These are phyloP conservation scores for Drosophila bipectinata DNA, from an alignment of 1,140 invertebrate genomes.

Conservation along the genomic window DNA sequence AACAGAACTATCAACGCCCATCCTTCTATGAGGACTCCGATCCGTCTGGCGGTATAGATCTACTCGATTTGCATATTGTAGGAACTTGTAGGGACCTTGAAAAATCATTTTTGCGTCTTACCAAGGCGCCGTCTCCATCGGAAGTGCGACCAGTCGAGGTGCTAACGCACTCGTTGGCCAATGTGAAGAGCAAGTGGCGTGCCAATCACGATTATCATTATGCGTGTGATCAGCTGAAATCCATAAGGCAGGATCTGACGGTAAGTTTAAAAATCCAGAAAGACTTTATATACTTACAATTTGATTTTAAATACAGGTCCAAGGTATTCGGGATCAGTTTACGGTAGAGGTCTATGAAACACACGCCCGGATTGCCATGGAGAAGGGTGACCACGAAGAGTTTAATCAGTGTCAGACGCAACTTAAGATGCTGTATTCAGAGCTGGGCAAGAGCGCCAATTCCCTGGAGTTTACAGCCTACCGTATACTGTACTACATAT, in stretches of 20 bases:
- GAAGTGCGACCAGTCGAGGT: slow-evolving; percentile 95
- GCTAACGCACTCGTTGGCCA: slow-evolving; percentile 92
- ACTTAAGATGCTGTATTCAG: slow-evolving; percentile 95
- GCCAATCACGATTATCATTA: slow-evolving; percentile 96
- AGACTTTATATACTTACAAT: neutral
- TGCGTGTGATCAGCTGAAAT: slow-evolving; percentile 99
- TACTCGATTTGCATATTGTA: slow-evolving; percentile 94
- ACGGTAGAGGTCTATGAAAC: slow-evolving; percentile 99
- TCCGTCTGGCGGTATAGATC: slow-evolving; percentile 86
- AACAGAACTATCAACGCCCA: slow-evolving; percentile 38
- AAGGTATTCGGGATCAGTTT: slow-evolving; percentile 96
- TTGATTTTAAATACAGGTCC: slow-evolving; percentile 87
- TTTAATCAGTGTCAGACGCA: slow-evolving; percentile 99
- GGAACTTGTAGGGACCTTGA: slow-evolving; percentile 96
- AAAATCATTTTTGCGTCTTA: slow-evolving; percentile 97
- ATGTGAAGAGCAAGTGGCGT: slow-evolving; percentile 96
- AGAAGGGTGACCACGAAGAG: slow-evolving; percentile 98
- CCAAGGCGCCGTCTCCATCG: slow-evolving; percentile 96
- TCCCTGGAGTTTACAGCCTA: slow-evolving; percentile 97
- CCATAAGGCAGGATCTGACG: slow-evolving; percentile 98
- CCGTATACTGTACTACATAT: slow-evolving; percentile 98
- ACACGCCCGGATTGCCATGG: slow-evolving; percentile 97
- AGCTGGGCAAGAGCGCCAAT: slow-evolving; percentile 88
- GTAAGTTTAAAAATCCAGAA: slow-evolving; percentile 85
- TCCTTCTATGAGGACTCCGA: slow-evolving; percentile 84